Conservation (phyloP, 2,113 vertebrate species). For the Gymnobelideus leadbeateri region DNA sequence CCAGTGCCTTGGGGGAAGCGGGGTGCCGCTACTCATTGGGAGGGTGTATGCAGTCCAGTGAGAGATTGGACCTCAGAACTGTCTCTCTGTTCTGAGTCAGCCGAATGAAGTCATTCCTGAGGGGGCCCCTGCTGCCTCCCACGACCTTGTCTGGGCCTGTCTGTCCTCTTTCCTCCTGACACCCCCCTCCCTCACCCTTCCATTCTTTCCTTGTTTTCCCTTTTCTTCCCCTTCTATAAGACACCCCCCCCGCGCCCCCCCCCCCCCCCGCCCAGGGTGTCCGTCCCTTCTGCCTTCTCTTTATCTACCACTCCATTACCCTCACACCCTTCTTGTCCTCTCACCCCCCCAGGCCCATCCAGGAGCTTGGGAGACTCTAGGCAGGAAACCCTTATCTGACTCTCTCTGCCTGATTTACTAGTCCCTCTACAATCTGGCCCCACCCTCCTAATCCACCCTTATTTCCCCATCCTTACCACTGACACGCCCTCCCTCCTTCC, state of each 20-base stretch:
- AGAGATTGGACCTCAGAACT: background rate
- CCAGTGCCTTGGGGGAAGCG: too few relatives aligned
- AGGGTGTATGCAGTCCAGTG: background rate
- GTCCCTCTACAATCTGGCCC: background rate
- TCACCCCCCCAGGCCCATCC: background rate
- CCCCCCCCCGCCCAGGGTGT: too few relatives aligned
- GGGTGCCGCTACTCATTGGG: background rate
- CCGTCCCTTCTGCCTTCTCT: too few relatives aligned
- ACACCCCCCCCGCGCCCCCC: background rate
- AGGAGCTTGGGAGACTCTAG: background rate
- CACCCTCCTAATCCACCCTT: background rate
- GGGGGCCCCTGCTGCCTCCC: background rate
- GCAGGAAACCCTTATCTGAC: background rate
- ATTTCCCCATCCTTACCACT: background rate
- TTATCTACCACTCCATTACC: too few relatives aligned
- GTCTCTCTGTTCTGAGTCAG: background rate
- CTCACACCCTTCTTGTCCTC: background rate
- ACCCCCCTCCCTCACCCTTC: background rate
- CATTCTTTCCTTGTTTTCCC: background rate
- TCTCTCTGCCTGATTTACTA: background rate
- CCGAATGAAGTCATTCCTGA: background rate
- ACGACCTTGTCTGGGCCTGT: constrained; percentile 1
- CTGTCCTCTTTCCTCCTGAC: background rate
- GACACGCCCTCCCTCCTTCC: background rate
- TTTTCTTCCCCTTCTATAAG: background rate